Percentiles rank a stretch among this genome's conserved stretches.
These are phyloP conservation scores for Ormyrus rosae DNA, from an alignment of 2,888 invertebrate genomes.

Conservation along the genomic window DNA sequence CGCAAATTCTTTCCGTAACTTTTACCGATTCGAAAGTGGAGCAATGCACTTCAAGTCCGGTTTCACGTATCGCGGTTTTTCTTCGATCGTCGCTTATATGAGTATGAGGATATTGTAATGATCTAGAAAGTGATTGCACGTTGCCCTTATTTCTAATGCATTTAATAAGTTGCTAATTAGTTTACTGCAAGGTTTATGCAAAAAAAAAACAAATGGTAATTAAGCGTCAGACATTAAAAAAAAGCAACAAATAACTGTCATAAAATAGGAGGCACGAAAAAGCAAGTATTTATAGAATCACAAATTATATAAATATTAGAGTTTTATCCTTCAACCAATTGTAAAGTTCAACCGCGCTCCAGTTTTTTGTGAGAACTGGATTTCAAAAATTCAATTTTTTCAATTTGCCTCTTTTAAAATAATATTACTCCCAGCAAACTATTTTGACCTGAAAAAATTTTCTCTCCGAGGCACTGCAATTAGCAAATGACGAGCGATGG, in stretches of 20 bases:
- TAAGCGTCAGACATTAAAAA: not conserved
- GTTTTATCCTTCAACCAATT: no score
- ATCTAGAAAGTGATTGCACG: slow-evolving; percentile 35
- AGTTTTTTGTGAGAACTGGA: no score
- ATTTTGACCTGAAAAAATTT: no score
- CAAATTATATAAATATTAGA: no score
- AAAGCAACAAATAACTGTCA: not conserved
- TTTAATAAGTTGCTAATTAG: slow-evolving; percentile 1
- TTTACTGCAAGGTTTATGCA: no score
- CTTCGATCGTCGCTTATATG: slow-evolving; percentile 13
- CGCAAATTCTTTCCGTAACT: slow-evolving; percentile 40
- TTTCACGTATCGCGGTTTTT: slow-evolving; percentile 45
- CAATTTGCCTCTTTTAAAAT: no score
- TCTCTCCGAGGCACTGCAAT: no score
- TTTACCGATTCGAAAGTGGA: slow-evolving; percentile 56
- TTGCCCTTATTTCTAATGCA: slow-evolving; percentile 14
- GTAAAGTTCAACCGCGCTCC: no score
- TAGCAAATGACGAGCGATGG: no score
- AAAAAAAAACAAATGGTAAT: no score
- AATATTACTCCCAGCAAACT: no score
- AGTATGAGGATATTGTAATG: slow-evolving; percentile 29
- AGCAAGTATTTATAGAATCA: not conserved
- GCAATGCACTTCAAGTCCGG: slow-evolving; percentile 51
- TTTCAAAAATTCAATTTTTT: no score
- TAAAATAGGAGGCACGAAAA: not conserved